Evolutionary conservation across 2,797 vertebrate genomes (phyloP), one percentile per base, ranked within the genome.

Genomic region (Sebastes hubbsi): DNA sequence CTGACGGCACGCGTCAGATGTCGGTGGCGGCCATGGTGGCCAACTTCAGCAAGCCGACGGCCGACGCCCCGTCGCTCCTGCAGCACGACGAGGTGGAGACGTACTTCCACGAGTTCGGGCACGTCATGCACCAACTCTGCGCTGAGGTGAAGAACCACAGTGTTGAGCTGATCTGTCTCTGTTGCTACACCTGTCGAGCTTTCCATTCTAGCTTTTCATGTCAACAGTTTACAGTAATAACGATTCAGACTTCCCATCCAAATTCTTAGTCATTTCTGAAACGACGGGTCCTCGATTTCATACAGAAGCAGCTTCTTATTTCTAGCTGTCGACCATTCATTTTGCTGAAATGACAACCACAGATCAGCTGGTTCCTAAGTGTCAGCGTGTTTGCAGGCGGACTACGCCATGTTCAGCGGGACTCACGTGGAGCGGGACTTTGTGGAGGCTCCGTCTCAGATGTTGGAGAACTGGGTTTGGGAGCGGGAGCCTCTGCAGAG

Each of bases 381-480:
- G 32, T 69, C 1, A 1, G 2, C 18, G 16, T 81, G 36, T 72
- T 71, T 70, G 3, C 87, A 99, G 98, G 96, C 97, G 0, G 97
- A 99, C 84, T 99, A 98, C 3, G 97, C 97, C 88, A 98, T 99
- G 97, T 99, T 99, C 94, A 99, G 98, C 0, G 98, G 98, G 69
- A 99, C 98, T 0, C 97, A 98, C 0, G 98, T 99, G 91, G 98
- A 99, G 93, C 84, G 97, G 11, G 98, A 99, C 89, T 99, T 99
- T 0, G 98, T 99, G 70, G 98, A 99, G 91, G 98, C 98, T 0
- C 98, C 98, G 0, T 99, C 98, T 0, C 98, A 99, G 96, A 99
- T 99, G 98, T 68, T 99, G 94, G 98, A 99, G 94, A 99, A 99
- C 92, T 99, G 98, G 98, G 98, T 99, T 25, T 99, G 98, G 98